Conservation (phyloP, 1,140 invertebrate species). For the Asobara japonica region DNA sequence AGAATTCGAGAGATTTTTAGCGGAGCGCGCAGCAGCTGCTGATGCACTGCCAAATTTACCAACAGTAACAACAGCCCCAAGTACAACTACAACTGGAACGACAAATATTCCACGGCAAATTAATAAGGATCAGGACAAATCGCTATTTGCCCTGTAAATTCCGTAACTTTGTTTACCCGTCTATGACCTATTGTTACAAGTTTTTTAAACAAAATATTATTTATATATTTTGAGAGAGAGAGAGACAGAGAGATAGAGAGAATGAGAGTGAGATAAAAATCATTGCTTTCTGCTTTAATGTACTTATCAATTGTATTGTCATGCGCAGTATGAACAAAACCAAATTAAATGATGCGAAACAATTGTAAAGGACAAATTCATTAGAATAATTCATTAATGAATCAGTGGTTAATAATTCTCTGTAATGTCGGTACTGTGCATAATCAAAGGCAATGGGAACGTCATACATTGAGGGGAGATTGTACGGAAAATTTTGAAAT, state of each 20-base stretch:
- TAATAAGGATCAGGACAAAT: constrained; percentile 65
- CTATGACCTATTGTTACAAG: not conserved
- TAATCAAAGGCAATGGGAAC: not conserved
- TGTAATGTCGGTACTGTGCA: not conserved
- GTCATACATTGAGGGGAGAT: not conserved
- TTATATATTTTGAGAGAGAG: constrained; percentile 19
- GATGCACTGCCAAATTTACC: constrained; percentile 71
- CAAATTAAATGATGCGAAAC: not conserved
- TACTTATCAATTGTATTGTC: constrained; percentile 47
- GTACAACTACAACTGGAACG: constrained; percentile 45
- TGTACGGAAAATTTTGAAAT: not conserved
- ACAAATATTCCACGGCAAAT: constrained; percentile 57
- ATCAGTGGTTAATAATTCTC: not conserved
- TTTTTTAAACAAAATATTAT: constrained; percentile 24
- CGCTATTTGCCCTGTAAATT: constrained; percentile 64
- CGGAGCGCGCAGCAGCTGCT: constrained; percentile 86
- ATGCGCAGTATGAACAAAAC: constrained; percentile 15
- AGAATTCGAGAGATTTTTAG: constrained; percentile 93
- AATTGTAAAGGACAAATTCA: not conserved
- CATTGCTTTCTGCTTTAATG: constrained; percentile 44
- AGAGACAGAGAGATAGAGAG: no score
- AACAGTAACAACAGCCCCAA: constrained; percentile 44
- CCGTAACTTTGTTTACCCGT: constrained; percentile 25
- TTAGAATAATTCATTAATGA: not conserved
- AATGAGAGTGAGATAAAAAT: constrained; percentile 14